Evolutionary conservation across 2,888 invertebrate species (phyloP), one percentile per base, ranked within the genome.

Genomic region (Allygus modestus): DNA sequence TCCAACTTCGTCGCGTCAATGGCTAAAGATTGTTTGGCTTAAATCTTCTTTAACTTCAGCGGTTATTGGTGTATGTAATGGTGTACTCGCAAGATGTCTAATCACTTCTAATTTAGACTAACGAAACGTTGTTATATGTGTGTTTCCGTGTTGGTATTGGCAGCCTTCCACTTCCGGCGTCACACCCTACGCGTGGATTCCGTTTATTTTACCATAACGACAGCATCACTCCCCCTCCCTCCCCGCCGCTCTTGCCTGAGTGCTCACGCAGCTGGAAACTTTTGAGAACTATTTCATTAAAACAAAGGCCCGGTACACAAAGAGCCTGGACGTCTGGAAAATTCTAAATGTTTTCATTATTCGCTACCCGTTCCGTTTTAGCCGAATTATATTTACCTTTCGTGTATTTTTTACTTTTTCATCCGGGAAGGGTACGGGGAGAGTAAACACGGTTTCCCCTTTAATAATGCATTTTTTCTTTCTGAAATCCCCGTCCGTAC

Each of bases 371-470:
- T 51, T 58, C 58, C 79, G 58, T 79, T 79, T 79, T 79, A 79
- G 79, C 79, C 33, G 79, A 79, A 79, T 79, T 79, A 79, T 79
- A 79, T 79, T 79, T 79, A 79, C 79, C 79, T 79, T 79, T 79
- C 79, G 54, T 79, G 79, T 79, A 79, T 79, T 79, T 79, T 79
- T 79, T 79, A 79, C 79, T 79, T 79, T 79, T 79, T 79, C 79
- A 79, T 79, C 79, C 79, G 77, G 28, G 41, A 77, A 77, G 77
- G 77, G 77, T 46, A 77, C 77, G 79, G 23, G 54, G 28, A 77
- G 37, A 31, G 79, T 31, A 54, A 79, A 79, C 51, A 51, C 51
- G 58, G 77, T 79, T 79, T 79, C 79, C 79, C 79, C 79, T 79
- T 79, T 79, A 79, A 79, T 79, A 79, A 79, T 79, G 79, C 33